A percentile compares a stretch with the other conserved stretches of the same genome.
Evolutionary conservation across 2,113 vertebrate species (phyloP).

Genomic region (Piprites chloris): DNA sequence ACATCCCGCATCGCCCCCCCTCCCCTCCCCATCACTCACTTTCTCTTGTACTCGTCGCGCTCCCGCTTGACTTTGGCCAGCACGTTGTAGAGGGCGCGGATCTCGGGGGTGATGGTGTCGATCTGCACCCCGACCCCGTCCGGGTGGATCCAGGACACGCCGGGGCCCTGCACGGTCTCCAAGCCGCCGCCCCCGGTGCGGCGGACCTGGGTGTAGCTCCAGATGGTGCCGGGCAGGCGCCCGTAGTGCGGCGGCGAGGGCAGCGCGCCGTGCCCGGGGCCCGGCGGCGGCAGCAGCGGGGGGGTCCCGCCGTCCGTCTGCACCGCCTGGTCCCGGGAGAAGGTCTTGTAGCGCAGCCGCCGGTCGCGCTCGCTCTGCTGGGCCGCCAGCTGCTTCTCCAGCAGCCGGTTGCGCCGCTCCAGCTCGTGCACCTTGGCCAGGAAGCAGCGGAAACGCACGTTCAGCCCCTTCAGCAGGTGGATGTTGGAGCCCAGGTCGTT

Average conservation of each 20-base stretch:
- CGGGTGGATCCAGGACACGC: constrained; percentile 93
- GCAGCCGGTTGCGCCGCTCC: constrained; percentile 91
- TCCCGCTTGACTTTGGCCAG: constrained; percentile 95
- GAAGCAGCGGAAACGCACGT: constrained; percentile 94
- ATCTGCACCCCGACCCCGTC: constrained; percentile 98
- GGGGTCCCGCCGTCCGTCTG: constrained; percentile 78
- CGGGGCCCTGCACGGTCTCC: constrained; percentile 87
- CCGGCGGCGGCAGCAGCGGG: constrained; percentile 11
- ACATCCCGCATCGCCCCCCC: background rate
- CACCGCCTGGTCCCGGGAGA: constrained; percentile 83
- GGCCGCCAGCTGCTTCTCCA: constrained; percentile 93
- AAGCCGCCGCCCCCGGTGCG: constrained; percentile 76
- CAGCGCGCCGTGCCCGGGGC: background rate
- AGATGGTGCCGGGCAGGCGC: constrained; percentile 87
- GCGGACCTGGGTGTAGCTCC: constrained; percentile 88
- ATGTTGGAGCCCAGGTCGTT: constrained; percentile 98
- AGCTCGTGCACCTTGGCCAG: constrained; percentile 95
- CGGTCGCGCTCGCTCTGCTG: constrained; percentile 75
- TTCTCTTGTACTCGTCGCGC: constrained; percentile 92
- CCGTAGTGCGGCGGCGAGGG: constrained; percentile 71
- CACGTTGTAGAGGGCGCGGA: constrained; percentile 94
- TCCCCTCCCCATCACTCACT: constrained; percentile 74
- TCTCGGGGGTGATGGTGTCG: constrained; percentile 96
- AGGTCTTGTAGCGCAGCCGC: constrained; percentile 63
- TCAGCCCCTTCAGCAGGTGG: constrained; percentile 92